Evolutionary conservation across 2,888 invertebrate genomes (phyloP), one percentile per base, ranked within the genome.

Genomic region (Amblyjoppa fuscipennis): DNA sequence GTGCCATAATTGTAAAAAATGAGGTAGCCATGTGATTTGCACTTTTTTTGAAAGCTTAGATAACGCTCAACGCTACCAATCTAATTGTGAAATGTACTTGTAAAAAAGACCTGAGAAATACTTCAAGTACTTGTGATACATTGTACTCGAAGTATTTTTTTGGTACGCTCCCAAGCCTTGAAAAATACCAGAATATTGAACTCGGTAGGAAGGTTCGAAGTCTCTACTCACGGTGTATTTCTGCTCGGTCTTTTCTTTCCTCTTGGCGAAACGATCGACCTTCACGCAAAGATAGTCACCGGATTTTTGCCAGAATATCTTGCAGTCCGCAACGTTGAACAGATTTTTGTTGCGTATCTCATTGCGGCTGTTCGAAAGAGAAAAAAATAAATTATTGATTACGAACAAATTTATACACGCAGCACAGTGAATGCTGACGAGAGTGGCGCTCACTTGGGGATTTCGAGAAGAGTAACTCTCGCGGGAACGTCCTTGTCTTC

Each of bases 261-360:
- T 98, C 95, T 99, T 99, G 3, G 97, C 97, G 94, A 96, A 97
- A 81, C 97, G 95, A 93, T 98, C 98, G 0, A 98, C 97, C 95
- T 99, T 99, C 0, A 99, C 99, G 91, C 99, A 99, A 38, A 99
- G 95, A 93, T 99, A 99, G 94, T 99, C 99, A 0, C 99, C 99
- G 34, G 97, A 98, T 94, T 99, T 99, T 94, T 99, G 99, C 99
- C 99, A 99, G 94, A 99, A 99, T 94, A 99, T 98, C 92, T 99
- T 98, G 94, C 99, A 99, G 93, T 99, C 99, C 0, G 99, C 99
- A 0, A 99, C 99, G 87, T 98, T 99, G 96, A 99, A 99, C 81
- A 99, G 95, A 94, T 99, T 99, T 94, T 99, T 99, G 88, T 98
- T 98, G 89, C 99, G 96, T 61, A 97, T 96, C 95, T 98, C 98